Evolutionary conservation across 1,140 invertebrate species (phyloP), one percentile per base, ranked within the genome.

Genomic region (Armadillidium nasatum): DNA sequence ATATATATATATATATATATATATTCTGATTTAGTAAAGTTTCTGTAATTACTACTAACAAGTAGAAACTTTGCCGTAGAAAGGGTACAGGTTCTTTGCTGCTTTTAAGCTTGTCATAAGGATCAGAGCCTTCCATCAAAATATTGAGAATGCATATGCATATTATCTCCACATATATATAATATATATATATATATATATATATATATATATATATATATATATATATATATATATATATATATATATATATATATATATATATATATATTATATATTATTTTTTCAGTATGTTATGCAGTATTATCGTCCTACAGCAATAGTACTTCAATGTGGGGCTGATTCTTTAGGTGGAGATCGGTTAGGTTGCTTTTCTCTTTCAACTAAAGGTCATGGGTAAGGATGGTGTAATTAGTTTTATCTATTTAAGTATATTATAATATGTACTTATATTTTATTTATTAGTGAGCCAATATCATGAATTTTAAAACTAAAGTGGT

Each of bases 321-420:
- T 99, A 83, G 96, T 99, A 0, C 85, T 99, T 2, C 95, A 98
- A 84, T 99, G 98, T 87, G 98, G 98, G 0, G 96, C 98, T 0
- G 98, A 99, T 87, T 99, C 97, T 0, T 86, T 99, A 13, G 95
- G 95, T 0, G 94, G 94, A 72, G 98, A 99, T 85, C 88, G 97
- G 76, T 87, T 96, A 0, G 94, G 94, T 0, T 94, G 93, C 82
- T 96, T 96, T 83, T 93, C 92, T 83, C 85, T 96, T 4, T 94
- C 91, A 79, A 93, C 93, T 3, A 93, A 92, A 87, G 96, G 95
- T 0, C 96, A 98, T 82, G 96, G 88, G 85, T 87, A 81, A 80
- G 92, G 72, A 33, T 68, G 69, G 11, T n/a, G n/a, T n/a, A n/a
- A n/a, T n/a, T n/a, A n/a, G n/a, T n/a, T n/a, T n/a, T n/a, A n/a